Evolutionary conservation across 2,888 invertebrate genomes (phyloP).

Genomic region (Watsonalla cultraria): DNA sequence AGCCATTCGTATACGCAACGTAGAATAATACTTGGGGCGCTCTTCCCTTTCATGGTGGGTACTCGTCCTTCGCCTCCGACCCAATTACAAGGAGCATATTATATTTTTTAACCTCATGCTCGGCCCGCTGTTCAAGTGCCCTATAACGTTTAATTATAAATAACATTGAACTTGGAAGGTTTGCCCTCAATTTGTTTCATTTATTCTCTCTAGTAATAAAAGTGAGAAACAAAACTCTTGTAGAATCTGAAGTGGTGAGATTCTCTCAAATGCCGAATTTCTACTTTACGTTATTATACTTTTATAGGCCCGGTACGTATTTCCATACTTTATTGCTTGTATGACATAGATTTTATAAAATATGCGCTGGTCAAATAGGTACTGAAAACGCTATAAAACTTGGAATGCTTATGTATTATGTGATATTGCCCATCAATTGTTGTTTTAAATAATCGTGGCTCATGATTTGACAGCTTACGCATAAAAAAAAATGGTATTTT

Average conservation of each 20-base stretch:
- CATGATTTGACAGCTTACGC: no score
- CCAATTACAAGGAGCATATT: slow-evolving; percentile 57
- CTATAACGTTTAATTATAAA: slow-evolving; percentile 10
- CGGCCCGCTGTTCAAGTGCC: slow-evolving; percentile 1
- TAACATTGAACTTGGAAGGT: slow-evolving; percentile 20
- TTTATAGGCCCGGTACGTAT: background rate
- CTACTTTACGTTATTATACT: background rate
- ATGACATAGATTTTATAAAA: no score
- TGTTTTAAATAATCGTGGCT: no score
- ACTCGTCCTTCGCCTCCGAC: slow-evolving; percentile 61
- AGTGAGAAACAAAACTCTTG: no score
- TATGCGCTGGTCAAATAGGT: no score
- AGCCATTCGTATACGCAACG: slow-evolving; percentile 58
- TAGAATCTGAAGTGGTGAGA: no score
- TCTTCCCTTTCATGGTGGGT: slow-evolving; percentile 41
- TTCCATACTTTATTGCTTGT: no score
- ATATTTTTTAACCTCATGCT: slow-evolving; percentile 19
- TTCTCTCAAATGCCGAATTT: no score
- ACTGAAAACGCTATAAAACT: no score
- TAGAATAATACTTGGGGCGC: slow-evolving; percentile 44
- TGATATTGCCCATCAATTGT: no score
- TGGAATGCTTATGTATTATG: no score
- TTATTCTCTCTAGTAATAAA: background rate
- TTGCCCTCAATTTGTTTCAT: background rate
- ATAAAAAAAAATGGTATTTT: no score